Evolutionary conservation across 2,797 vertebrate species (phyloP).

Genomic region (Emydoidea blandingii): DNA sequence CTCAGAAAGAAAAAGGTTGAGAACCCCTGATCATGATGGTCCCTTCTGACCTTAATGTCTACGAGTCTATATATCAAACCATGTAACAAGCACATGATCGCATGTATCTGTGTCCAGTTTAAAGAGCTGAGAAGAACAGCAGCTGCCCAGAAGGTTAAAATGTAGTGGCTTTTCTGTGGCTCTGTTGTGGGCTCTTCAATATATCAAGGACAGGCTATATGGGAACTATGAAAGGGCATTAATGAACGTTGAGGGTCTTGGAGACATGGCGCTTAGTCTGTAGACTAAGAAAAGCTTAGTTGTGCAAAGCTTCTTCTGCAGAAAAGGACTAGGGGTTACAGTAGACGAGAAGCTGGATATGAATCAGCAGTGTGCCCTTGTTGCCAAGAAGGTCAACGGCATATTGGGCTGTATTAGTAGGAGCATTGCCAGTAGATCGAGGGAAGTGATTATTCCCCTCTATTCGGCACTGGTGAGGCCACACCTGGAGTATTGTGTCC

Average conservation of each 20-base stretch:
- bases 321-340: too few species aligned
- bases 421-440: too few species aligned
- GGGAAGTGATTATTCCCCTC: too few species aligned
- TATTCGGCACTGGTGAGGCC: too few species aligned
- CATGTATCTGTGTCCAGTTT: rapidly evolving
- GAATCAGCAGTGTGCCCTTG: too few species aligned
- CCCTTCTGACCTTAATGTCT: not conserved
- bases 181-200: not conserved
- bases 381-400: too few species aligned
- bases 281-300: not conserved
- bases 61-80: not conserved
- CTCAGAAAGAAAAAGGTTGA: too few species aligned
- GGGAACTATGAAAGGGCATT: not conserved
- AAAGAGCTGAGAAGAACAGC: not conserved
- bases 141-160: not conserved
- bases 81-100: not conserved
- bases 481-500: too few species aligned
- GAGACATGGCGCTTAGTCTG: not conserved
- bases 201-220: rapidly evolving
- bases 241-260: not conserved
- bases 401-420: too few species aligned
- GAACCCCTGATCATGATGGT: not conserved
- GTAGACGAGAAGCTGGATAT: too few species aligned
- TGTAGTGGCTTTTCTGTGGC: not conserved
- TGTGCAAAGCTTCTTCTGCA: too few species aligned